Conservation (phyloP, 2,888 invertebrate genomes). For the Galerucella calmariensis region DNA sequence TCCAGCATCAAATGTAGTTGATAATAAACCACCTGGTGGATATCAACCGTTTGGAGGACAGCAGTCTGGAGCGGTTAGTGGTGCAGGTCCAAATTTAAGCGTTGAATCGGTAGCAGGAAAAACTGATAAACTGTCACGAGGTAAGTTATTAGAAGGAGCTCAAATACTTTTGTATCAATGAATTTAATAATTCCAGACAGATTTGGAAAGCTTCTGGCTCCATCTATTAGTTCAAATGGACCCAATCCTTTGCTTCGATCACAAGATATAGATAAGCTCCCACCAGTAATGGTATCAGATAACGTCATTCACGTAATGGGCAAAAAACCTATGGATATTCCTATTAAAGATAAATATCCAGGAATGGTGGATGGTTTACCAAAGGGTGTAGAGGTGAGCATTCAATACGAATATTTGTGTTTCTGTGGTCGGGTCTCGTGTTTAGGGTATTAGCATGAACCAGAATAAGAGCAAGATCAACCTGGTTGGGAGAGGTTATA, state of each 20-base stretch:
- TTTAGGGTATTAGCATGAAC: not conserved
- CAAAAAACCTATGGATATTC: constrained; percentile 58
- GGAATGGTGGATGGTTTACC: constrained; percentile 68
- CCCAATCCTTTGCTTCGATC: constrained; percentile 41
- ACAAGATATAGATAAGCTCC: constrained; percentile 43
- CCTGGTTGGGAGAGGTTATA: no score
- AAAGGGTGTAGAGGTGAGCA: constrained; percentile 65
- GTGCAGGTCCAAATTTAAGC: not conserved
- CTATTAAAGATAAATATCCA: constrained; percentile 62
- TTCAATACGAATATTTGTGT: not conserved
- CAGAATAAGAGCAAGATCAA: no score
- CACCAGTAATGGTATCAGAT: constrained; percentile 66
- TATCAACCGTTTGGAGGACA: not conserved
- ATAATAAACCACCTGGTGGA: not conserved
- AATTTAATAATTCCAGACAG: constrained; percentile 18
- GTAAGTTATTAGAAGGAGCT: not conserved
- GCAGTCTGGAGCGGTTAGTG: no score
- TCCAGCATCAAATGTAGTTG: not conserved
- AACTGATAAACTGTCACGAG: not conserved
- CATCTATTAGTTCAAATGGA: constrained; percentile 20
- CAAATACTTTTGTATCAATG: not conserved
- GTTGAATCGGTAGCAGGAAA: not conserved
- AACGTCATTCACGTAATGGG: constrained; percentile 66
- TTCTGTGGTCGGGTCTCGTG: not conserved
- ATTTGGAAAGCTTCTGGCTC: constrained; percentile 13